Percentiles rank a stretch among this genome's conserved stretches.
These are phyloP conservation scores for Ptilodon capucinus DNA, from an alignment of 2,888 invertebrate genomes.

Conservation along the genomic window DNA sequence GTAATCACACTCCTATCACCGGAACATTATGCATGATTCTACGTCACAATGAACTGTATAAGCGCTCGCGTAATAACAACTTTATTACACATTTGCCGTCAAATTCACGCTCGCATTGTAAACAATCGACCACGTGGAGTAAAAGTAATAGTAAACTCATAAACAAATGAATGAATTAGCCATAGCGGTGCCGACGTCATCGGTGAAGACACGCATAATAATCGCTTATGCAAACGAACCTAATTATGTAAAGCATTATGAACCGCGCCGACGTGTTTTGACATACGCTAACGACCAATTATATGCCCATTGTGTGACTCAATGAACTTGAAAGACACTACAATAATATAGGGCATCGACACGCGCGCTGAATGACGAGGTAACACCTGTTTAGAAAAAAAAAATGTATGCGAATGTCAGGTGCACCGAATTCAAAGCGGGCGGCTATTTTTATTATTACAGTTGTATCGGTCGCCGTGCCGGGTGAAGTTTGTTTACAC, in stretches of 20 bases:
- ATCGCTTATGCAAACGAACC: slow-evolving; percentile 77
- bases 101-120: slow-evolving; percentile 60
- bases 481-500: slow-evolving; percentile 34
- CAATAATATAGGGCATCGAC: slow-evolving; percentile 80
- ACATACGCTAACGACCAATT: slow-evolving; percentile 76
- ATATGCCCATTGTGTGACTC: slow-evolving; percentile 74
- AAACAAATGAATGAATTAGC: slow-evolving; percentile 77
- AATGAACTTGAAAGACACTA: slow-evolving; percentile 76
- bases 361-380: slow-evolving; percentile 52
- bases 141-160: slow-evolving; percentile 75
- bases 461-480: slow-evolving; percentile 35
- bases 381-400: slow-evolving; percentile 75
- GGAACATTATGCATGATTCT: slow-evolving; percentile 32
- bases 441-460: slow-evolving; percentile 55
- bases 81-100: slow-evolving; percentile 67
- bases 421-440: slow-evolving; percentile 65
- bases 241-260: slow-evolving; percentile 79
- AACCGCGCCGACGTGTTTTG: slow-evolving; percentile 70
- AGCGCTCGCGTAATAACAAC: slow-evolving; percentile 47
- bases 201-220: slow-evolving; percentile 76
- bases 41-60: slow-evolving; percentile 38
- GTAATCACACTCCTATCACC: slow-evolving; percentile 35
- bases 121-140: slow-evolving; percentile 75
- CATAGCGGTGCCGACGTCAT: slow-evolving; percentile 67
- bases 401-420: slow-evolving; percentile 63